These are phyloP conservation scores for Bicyclus anynana DNA, from an alignment of 1,140 invertebrate genomes.

Conservation along the genomic window DNA sequence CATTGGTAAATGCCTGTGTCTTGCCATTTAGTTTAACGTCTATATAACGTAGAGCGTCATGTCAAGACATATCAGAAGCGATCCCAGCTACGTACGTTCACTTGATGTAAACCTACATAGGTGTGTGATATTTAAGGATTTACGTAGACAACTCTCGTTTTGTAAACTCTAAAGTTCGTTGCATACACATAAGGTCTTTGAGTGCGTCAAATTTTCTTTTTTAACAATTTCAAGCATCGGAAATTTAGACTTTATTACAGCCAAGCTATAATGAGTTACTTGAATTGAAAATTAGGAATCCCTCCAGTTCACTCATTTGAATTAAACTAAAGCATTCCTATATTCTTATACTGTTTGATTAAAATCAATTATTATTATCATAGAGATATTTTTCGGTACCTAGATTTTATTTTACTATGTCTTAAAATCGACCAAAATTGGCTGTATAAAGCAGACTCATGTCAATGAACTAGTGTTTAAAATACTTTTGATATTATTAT, in stretches of 20 bases:
- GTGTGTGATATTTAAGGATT: constrained; percentile 1
- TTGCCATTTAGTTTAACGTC: constrained; percentile 50
- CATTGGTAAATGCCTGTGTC: constrained; percentile 59
- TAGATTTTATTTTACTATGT: not conserved
- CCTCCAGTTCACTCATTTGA: not conserved
- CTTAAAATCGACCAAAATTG: not conserved
- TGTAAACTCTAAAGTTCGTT: not conserved
- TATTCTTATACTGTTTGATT: too few relatives aligned
- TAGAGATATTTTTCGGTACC: too few relatives aligned
- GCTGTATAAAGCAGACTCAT: not conserved
- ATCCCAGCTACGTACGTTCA: constrained; percentile 34
- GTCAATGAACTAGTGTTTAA: not conserved
- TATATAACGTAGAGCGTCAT: constrained; percentile 32
- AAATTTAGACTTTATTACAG: not conserved
- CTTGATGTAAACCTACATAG: not conserved
- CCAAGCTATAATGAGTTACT: not conserved
- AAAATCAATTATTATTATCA: too few relatives aligned
- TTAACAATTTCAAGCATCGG: not conserved
- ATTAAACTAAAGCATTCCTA: not conserved
- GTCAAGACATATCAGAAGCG: constrained; percentile 69
- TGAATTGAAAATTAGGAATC: not conserved
- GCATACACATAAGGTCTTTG: not conserved
- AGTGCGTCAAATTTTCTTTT: not conserved
- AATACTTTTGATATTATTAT: not conserved
- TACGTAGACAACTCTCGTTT: not conserved